Evolutionary conservation across 2,113 vertebrate genomes (phyloP).

Genomic region (Vireo altiloquus): DNA sequence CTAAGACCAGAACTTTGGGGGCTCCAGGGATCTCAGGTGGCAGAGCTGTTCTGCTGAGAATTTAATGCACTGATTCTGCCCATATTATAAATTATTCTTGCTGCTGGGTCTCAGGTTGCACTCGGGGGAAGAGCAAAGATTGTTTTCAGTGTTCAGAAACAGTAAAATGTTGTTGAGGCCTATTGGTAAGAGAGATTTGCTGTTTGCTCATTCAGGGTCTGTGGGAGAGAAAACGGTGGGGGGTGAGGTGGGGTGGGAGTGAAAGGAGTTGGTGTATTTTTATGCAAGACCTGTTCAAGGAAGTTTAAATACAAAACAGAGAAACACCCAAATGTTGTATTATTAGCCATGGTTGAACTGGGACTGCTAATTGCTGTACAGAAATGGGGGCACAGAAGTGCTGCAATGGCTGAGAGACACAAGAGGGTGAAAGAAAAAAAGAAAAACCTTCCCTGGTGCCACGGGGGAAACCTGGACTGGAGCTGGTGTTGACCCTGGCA

Average conservation of each 20-base stretch:
- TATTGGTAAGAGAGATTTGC: background rate
- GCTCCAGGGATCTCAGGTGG: fast-evolving
- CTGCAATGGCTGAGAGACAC: fast-evolving
- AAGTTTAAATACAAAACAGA: background rate
- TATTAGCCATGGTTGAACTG: background rate
- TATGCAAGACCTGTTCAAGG: fast-evolving
- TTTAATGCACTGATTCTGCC: background rate
- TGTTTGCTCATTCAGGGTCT: fast-evolving
- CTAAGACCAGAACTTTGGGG: background rate
- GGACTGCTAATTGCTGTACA: background rate
- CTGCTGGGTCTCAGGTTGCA: background rate
- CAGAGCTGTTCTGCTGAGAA: background rate
- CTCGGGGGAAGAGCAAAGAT: background rate
- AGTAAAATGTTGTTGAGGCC: background rate
- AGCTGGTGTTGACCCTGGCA: background rate
- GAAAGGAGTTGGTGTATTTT: background rate
- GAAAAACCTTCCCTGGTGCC: background rate
- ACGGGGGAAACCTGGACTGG: background rate
- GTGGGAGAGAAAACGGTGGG: background rate
- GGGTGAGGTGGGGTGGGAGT: background rate
- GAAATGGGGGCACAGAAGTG: background rate
- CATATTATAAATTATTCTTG: background rate
- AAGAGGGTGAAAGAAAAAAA: background rate
- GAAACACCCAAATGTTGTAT: background rate
- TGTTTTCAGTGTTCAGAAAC: background rate